Base-by-base conservation (phyloP, 1,140 invertebrate genomes). In the Procambarus clarkii region DNA sequence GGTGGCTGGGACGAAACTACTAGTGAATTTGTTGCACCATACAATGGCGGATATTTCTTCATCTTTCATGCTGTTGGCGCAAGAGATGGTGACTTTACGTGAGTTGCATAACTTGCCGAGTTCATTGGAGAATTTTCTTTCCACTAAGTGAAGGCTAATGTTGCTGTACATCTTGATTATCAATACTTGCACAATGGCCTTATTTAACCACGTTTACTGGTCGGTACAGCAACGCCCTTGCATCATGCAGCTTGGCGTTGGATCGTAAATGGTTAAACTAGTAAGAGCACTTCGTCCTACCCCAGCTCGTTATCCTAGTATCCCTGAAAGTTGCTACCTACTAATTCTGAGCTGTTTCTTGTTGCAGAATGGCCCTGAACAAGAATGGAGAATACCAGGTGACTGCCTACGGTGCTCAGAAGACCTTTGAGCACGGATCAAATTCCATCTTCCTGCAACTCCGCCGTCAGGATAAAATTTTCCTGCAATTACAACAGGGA, bases 401-500 rank as follows among this genome's bases (percentile, higher is more conserved):
- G 69, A 86, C 84, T 24, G 84, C 84, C 3, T 86, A 88, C 50
- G 86, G 86, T 54, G 8, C 48, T 45, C 24, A 46, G 8, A n/a
- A 24, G 9, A 45, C 7, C 24, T 80, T 60, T 77, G 7, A 88
- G 24, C 86, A 88, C 9, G 86, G 48, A 21, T 88, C 86, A 18
- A 88, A 88, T 21, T 88, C 86, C 2, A 77, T 54, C 15, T 18
- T 88, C 2, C 50, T 88, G 24, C 18, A 24, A 13, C 86, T 88
- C 24, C 54, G 48, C 3, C 2, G 15, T 9, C 48, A 54, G 18
- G 86, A 88, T 50, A 9, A 4, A 13, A 54, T 88, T 8, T 46
- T 79, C 86, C 50, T 88, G 48, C n/a, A 88, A 54, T 50, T 88
- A 24, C 86, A 88, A 54, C 48, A 88, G 7, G 86, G 86, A 60